These are phyloP conservation scores for Agrotis puta DNA, from an alignment of 2,888 invertebrate species.

Conservation along the genomic window DNA sequence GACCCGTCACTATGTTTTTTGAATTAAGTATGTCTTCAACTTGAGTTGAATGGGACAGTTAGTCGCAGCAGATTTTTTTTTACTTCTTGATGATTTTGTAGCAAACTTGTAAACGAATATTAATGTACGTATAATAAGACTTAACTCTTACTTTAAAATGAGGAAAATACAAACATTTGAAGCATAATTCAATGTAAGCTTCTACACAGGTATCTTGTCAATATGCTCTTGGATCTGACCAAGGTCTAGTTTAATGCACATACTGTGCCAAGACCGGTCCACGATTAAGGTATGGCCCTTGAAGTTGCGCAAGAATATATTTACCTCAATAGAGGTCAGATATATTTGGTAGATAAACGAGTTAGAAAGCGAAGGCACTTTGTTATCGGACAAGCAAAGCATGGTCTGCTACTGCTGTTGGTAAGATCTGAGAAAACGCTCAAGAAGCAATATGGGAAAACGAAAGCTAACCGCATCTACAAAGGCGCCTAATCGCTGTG, in stretches of 20 bases:
- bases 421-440: neutral
- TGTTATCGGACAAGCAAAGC: neutral
- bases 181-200: conserved; percentile 11
- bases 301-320: conserved; percentile 36
- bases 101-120: neutral
- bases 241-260: conserved; percentile 48
- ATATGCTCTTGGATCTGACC: conserved; percentile 28
- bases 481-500: neutral
- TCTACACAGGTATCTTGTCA: conserved; percentile 6
- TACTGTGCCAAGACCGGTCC: conserved; percentile 26
- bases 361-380: conserved; percentile 6
- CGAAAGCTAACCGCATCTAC: neutral
- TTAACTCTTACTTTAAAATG: neutral
- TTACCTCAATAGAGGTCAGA: conserved; percentile 25
- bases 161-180: conserved; percentile 3
- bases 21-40: neutral
- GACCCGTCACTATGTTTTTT: neutral
- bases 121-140: neutral
- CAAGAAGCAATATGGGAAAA: too few species aligned
- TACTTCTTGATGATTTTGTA: neutral
- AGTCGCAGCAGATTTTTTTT: neutral
- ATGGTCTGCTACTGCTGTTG: neutral
- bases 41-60: neutral
- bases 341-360: conserved; percentile 13
- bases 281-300: conserved; percentile 20